phyloP scores from a whole-genome alignment of 2,888 invertebrate species.

The Lochmaea crataegi region DNA sequence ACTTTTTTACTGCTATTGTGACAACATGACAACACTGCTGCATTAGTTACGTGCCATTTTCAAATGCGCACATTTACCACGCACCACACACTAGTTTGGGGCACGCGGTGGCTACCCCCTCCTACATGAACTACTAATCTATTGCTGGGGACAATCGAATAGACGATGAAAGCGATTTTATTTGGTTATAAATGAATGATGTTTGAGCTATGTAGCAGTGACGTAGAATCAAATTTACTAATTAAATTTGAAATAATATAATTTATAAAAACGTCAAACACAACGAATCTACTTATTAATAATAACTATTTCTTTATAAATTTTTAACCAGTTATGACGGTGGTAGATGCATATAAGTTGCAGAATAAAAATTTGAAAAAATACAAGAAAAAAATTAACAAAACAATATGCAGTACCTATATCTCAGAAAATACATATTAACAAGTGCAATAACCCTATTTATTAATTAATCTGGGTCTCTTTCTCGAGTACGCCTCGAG shows the following conservation, averaged over 20 bases:
- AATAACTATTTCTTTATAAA: no score
- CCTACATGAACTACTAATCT: slow-evolving; percentile 39
- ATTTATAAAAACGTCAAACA: neutral
- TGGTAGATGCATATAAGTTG: no score
- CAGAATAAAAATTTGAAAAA: no score
- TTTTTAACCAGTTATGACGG: no score
- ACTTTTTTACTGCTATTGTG: neutral
- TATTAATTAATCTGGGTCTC: no score
- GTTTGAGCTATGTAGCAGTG: neutral
- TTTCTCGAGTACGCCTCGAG: no score
- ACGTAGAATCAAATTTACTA: neutral
- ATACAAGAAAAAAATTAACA: no score
- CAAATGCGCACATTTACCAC: slow-evolving; percentile 52
- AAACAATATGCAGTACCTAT: no score
- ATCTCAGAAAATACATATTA: no score
- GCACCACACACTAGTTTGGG: slow-evolving; percentile 58
- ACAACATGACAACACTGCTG: slow-evolving; percentile 47
- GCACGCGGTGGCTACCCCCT: slow-evolving; percentile 56
- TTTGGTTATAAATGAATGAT: neutral
- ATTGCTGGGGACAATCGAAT: neutral
- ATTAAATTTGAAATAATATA: neutral
- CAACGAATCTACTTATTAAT: no score
- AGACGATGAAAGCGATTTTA: neutral
- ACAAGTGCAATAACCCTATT: no score
- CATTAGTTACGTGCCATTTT: slow-evolving; percentile 40